Conservation (phyloP, 2,888 invertebrate genomes). For the Exephanes ischioxanthus region DNA sequence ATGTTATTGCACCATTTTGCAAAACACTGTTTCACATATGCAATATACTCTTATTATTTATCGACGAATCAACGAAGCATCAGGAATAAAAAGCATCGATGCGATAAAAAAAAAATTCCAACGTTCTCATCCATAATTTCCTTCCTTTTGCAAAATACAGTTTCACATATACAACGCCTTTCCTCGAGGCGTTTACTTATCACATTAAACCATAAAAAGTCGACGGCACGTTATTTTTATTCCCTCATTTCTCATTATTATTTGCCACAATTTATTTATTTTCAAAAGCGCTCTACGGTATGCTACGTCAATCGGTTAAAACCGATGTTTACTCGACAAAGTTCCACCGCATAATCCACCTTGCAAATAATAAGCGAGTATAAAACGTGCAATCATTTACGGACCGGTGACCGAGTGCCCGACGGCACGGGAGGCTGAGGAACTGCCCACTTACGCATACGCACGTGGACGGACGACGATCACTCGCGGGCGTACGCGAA, state of each 20-base stretch:
- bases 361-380: constrained; percentile 17
- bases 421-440: constrained; percentile 12
- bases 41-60: too few relatives aligned
- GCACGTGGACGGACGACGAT: constrained; percentile 47
- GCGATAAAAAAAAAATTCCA: too few relatives aligned
- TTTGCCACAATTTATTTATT: not conserved
- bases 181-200: too few relatives aligned
- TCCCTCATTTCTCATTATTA: not conserved
- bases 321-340: not conserved
- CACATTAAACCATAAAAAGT: too few relatives aligned
- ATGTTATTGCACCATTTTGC: too few relatives aligned
- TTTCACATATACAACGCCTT: too few relatives aligned
- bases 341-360: not conserved
- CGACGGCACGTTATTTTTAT: too few relatives aligned
- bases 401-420: constrained; percentile 7
- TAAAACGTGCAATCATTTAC: constrained; percentile 12
- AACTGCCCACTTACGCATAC: constrained; percentile 21
- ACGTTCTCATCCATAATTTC: too few relatives aligned
- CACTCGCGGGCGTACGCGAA: constrained; percentile 41
- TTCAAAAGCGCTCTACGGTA: not conserved
- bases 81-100: too few relatives aligned
- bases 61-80: too few relatives aligned
- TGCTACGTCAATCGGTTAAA: not conserved
- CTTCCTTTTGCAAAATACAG: too few relatives aligned
- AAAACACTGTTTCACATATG: too few relatives aligned